Percentiles rank a stretch among this genome's conserved stretches.
These are phyloP conservation scores for Apodemus agrarius DNA, from an alignment of 2,797 vertebrate genomes.

Conservation along the genomic window DNA sequence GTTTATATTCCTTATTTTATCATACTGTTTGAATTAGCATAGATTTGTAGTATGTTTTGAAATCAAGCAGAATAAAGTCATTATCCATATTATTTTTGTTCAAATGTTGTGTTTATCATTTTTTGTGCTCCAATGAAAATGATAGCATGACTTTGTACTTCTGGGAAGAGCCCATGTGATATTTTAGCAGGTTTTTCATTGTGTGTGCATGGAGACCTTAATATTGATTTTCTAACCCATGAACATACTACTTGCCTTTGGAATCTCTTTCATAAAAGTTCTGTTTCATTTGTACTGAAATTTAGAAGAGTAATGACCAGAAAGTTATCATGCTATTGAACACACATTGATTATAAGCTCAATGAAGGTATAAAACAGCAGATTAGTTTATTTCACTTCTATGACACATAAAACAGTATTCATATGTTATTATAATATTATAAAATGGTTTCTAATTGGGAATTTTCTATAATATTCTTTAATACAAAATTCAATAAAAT, in stretches of 20 bases:
- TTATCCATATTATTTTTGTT: not conserved
- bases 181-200: not conserved
- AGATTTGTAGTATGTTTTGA: not conserved
- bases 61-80: not conserved
- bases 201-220: not conserved
- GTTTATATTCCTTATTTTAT: not conserved
- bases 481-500: not conserved
- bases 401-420: not conserved
- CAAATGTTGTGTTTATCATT: not conserved
- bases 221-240: not conserved
- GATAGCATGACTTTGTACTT: not conserved
- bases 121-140: not conserved
- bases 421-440: not conserved
- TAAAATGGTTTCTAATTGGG: conserved; percentile 10
- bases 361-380: not conserved
- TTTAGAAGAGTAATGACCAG: not conserved
- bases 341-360: not conserved
- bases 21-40: not conserved
- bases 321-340: not conserved
- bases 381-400: not conserved
- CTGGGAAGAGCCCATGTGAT: not conserved
- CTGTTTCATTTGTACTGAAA: not conserved
- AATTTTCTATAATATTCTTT: not conserved
- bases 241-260: not conserved
- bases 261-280: not conserved